Evolutionary conservation across 37 sponge, comb jelly and placozoan genomes (phyloP), one percentile per base, ranked within the genome.

Genomic region (Mnemiopsis leidyi): DNA sequence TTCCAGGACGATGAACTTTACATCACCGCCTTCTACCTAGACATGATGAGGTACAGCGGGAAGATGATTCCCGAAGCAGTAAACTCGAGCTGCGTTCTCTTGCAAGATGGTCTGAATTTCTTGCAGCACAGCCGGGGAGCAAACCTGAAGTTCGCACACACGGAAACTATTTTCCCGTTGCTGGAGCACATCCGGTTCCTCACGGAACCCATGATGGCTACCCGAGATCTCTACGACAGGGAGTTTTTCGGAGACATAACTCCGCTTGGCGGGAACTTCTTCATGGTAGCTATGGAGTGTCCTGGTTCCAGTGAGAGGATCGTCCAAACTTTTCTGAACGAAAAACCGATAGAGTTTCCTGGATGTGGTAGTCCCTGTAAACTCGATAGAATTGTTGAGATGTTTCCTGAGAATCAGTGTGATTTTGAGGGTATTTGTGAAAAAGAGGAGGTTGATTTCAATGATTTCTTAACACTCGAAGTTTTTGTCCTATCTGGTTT

Each of bases 121-220:
- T 37, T 85, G 3, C 30, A 34, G 18, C 32, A 85, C 13, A 3
- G 28, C 23, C 37, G 36, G 82, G 30, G 61, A 3, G 90, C 38
- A 5, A 85, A 37, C 36, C 61, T 85, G 90, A 85, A 85, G 48
- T 85, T 85, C 61, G 90, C 90, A 5, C 90, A 85, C 48, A 85
- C 90, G 23, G 90, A 85, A 85, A 85, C 90, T 26, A 85, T 85
- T 16, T 85, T 85, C 61, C 90, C 90, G 30, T 61, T 85, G 25
- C 48, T 85, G 25, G 90, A 38, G 25, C 40, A 85, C 61, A 39
- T 85, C 0, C 61, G 90, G 7, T 38, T 28, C 35, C 40, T 85
- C 48, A 85, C 90, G 0, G 61, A 85, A 28, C 61, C 61, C 35
- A 85, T 85, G 40, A 7, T 0, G 25, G 61, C 36, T 5, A 38